These are phyloP conservation scores for Papilio protenor DNA, from an alignment of 2,888 invertebrate genomes.

Conservation along the genomic window DNA sequence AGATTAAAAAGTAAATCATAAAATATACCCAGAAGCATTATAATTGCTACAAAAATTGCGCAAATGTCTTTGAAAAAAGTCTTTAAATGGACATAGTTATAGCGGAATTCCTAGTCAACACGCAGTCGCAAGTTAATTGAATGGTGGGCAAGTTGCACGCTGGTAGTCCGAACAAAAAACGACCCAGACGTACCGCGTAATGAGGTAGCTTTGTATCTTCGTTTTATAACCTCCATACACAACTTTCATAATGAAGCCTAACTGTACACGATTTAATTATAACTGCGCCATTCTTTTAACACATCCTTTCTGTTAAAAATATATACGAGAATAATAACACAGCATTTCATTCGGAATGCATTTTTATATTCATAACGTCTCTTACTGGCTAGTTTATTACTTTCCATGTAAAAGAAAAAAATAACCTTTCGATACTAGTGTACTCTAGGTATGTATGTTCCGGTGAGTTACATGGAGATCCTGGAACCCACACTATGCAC, in stretches of 20 bases:
- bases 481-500: no score
- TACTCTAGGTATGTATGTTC: background rate
- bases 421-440: background rate
- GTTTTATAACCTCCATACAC: slow-evolving; percentile 30
- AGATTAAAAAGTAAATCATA: background rate
- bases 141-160: slow-evolving; percentile 33
- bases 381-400: background rate
- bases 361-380: slow-evolving; percentile 17
- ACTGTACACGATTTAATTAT: slow-evolving; percentile 44
- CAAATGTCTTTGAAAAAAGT: slow-evolving; percentile 7
- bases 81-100: slow-evolving; percentile 10
- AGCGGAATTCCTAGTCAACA: slow-evolving; percentile 18
- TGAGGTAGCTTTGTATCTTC: slow-evolving; percentile 39
- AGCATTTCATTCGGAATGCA: background rate
- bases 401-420: slow-evolving; percentile 14
- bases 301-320: slow-evolving; percentile 12
- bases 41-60: background rate
- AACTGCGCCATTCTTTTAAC: slow-evolving; percentile 22
- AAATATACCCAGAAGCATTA: background rate
- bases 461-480: no score
- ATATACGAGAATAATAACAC: slow-evolving; percentile 13
- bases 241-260: slow-evolving; percentile 38
- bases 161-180: slow-evolving; percentile 36
- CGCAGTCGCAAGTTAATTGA: slow-evolving; percentile 32
- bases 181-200: slow-evolving; percentile 38